phyloP scores from a whole-genome alignment of 2,888 invertebrate species.

The Nesidiocoris tenuis region DNA sequence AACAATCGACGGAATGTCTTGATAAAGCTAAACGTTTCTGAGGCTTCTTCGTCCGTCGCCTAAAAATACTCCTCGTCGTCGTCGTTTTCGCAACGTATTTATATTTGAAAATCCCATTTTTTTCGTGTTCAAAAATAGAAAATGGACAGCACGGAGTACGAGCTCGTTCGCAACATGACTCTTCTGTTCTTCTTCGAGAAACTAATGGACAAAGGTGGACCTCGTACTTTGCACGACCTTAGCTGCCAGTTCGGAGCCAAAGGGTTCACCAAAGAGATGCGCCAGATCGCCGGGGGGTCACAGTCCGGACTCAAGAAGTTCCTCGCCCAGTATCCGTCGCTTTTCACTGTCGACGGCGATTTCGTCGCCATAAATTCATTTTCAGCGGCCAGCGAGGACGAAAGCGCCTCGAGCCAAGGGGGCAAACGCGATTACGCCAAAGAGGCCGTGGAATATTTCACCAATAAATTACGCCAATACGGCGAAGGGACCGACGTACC shows the following conservation, averaged over 20 bases:
- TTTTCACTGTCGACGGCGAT: conserved; percentile 93
- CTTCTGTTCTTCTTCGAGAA: conserved; percentile 98
- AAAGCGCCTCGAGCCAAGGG: conserved; percentile 53
- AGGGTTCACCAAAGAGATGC: conserved; percentile 98
- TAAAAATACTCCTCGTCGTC: neutral
- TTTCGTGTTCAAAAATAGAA: conserved; percentile 49
- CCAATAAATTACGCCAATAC: conserved; percentile 90
- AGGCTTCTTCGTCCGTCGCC: conserved; percentile 24
- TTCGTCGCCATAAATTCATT: conserved; percentile 82
- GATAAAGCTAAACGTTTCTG: conserved; percentile 29
- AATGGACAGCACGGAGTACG: conserved; percentile 94
- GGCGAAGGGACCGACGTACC: conserved; percentile 95
- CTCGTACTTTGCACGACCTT: conserved; percentile 93
- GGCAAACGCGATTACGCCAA: conserved; percentile 84
- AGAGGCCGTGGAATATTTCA: conserved; percentile 97
- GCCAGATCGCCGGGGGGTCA: conserved; percentile 91
- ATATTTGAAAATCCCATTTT: conserved; percentile 11
- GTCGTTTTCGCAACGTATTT: no score
- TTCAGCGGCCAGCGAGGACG: conserved; percentile 61
- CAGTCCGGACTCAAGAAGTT: conserved; percentile 97
- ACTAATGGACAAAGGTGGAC: conserved; percentile 93
- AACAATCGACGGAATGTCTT: conserved; percentile 42
- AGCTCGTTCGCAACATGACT: conserved; percentile 90
- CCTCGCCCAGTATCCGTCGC: conserved; percentile 90
- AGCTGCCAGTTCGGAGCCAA: conserved; percentile 99